A percentile compares a stretch with the other conserved stretches of the same genome.
Evolutionary conservation across 2,113 vertebrate species (phyloP).

Genomic region (Uria lomvia): DNA sequence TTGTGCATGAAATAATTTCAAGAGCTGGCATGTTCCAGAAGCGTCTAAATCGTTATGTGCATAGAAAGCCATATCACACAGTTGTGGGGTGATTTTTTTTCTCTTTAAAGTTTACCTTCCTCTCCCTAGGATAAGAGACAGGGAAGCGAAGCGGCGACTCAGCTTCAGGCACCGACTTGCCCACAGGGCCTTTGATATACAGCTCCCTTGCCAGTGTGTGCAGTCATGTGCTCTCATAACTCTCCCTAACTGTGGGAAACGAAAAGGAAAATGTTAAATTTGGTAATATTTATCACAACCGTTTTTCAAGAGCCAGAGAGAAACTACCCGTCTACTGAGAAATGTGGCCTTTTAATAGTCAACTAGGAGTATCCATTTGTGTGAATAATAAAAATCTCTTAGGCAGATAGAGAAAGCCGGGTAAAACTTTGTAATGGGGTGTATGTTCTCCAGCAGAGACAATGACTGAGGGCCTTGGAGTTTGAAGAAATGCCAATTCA

Average conservation of each 20-base stretch:
- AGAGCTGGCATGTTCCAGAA: neutral
- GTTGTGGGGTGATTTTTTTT: neutral
- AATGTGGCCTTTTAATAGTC: neutral
- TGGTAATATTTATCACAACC: constrained; percentile 5
- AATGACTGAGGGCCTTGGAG: neutral
- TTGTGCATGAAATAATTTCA: neutral
- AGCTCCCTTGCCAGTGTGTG: neutral
- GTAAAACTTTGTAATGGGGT: neutral
- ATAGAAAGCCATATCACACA: neutral
- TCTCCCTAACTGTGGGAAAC: constrained; percentile 5
- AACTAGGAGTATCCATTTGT: neutral
- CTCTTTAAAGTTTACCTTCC: neutral
- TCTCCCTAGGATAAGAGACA: neutral
- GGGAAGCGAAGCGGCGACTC: neutral
- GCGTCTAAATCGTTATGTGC: neutral
- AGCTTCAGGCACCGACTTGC: neutral
- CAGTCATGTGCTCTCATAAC: neutral
- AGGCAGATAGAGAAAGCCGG: neutral
- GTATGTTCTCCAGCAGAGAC: neutral
- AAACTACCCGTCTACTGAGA: neutral
- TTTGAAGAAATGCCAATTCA: constrained; percentile 18
- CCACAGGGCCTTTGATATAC: neutral
- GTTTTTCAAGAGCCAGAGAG: constrained; percentile 12
- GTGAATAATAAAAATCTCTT: constrained; percentile 5
- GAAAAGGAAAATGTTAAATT: constrained; percentile 40